Evolutionary conservation across 2,113 vertebrate genomes (phyloP).

Genomic region (Ahaetulla prasina): DNA sequence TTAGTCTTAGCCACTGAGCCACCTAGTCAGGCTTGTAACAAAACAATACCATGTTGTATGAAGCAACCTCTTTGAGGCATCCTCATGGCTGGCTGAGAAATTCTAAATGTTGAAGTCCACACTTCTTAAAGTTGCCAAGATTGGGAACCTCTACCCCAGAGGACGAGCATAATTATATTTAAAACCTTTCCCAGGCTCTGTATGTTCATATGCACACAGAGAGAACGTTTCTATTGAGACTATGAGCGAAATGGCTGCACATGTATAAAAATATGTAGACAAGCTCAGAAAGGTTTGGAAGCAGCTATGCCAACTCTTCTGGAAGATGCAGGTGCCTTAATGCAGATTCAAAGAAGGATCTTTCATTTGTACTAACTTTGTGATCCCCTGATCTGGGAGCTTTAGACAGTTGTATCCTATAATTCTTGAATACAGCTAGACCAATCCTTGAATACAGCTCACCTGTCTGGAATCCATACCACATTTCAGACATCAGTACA

Average conservation of each 20-base stretch:
- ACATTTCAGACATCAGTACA: too few species aligned
- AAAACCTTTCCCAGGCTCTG: neutral
- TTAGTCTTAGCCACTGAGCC: too few species aligned
- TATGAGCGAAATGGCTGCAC: neutral
- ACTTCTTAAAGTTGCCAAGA: neutral
- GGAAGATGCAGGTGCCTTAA: neutral
- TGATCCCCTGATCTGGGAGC: neutral
- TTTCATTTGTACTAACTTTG: neutral
- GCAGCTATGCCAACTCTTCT: neutral
- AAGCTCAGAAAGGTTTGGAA: neutral
- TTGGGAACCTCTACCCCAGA: neutral
- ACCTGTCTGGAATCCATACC: too few species aligned
- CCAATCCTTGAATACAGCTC: too few species aligned
- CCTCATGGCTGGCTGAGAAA: neutral
- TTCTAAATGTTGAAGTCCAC: neutral
- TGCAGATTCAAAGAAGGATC: neutral
- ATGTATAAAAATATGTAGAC: neutral
- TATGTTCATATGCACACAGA: neutral
- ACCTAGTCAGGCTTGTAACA: too few species aligned
- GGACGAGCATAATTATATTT: neutral
- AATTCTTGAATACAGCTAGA: too few species aligned
- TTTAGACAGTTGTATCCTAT: neutral
- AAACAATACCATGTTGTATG: neutral
- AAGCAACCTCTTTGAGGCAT: neutral
- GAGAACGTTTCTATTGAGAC: neutral